These are phyloP conservation scores for Cynoglossus semilaevis DNA, from an alignment of 2,113 vertebrate species.

Conservation along the genomic window DNA sequence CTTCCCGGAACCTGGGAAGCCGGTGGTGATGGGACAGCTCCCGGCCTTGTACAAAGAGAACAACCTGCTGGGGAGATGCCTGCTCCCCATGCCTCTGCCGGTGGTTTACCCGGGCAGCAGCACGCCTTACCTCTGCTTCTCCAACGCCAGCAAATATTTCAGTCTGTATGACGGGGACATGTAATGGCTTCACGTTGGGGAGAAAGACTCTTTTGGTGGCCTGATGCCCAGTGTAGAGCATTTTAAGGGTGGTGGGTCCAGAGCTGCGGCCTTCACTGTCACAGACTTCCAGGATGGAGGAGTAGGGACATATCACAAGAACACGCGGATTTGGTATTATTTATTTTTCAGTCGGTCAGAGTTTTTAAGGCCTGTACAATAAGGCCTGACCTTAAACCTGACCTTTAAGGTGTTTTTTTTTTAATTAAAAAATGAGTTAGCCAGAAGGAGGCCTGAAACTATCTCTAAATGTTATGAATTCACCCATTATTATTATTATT, in stretches of 20 bases:
- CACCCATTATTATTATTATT: conserved; percentile 41
- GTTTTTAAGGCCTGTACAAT: no score
- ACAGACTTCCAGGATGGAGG: conserved; percentile 20
- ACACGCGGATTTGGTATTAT: conserved; percentile 46
- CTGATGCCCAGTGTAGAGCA: conserved; percentile 57
- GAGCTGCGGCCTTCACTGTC: conserved; percentile 36
- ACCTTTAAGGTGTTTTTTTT: conserved; percentile 10
- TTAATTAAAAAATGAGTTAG: conserved; percentile 34
- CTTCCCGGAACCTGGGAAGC: conserved; percentile 67
- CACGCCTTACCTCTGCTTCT: conserved; percentile 84
- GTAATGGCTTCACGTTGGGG: conserved; percentile 64
- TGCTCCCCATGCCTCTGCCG: conserved; percentile 83
- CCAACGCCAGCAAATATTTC: conserved; percentile 82
- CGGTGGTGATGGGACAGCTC: conserved; percentile 69
- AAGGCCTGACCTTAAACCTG: conserved; percentile 33
- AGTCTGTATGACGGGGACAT: conserved; percentile 82
- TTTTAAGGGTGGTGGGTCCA: conserved; percentile 39
- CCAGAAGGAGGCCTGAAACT: conserved; percentile 49
- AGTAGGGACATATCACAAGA: conserved; percentile 48
- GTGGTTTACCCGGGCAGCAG: conserved; percentile 79
- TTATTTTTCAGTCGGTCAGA: conserved; percentile 48
- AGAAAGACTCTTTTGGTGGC: conserved; percentile 47
- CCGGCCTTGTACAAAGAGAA: conserved; percentile 82
- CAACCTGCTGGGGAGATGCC: conserved; percentile 77
- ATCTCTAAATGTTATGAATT: conserved; percentile 45